These are phyloP conservation scores for Thunnus albacares DNA, from an alignment of 2,797 vertebrate species.

Conservation along the genomic window DNA sequence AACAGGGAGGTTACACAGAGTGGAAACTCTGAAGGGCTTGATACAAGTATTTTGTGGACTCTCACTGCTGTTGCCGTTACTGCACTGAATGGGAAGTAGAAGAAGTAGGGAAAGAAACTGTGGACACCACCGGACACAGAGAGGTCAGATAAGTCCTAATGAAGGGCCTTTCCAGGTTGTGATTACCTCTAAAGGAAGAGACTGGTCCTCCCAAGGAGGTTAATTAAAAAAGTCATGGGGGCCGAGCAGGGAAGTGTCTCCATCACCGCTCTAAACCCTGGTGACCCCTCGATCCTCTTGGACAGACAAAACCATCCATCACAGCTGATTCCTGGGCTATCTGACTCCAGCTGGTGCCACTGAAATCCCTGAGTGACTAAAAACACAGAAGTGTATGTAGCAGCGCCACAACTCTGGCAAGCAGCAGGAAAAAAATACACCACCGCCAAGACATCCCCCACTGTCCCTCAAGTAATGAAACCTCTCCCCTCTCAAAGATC, in stretches of 20 bases:
- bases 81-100: conserved; percentile 39
- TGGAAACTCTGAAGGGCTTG: background rate
- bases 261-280: conserved; percentile 63
- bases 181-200: conserved; percentile 70
- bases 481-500: conserved; percentile 65
- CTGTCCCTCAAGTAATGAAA: conserved; percentile 74
- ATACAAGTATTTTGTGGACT: background rate
- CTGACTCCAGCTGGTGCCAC: conserved; percentile 40
- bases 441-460: conserved; percentile 33
- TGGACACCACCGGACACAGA: conserved; percentile 29
- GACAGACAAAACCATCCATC: conserved; percentile 73
- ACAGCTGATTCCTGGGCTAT: conserved; percentile 62
- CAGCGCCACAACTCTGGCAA: conserved; percentile 63
- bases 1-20: conserved; percentile 16
- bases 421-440: conserved; percentile 34
- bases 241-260: conserved; percentile 70
- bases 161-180: conserved; percentile 64
- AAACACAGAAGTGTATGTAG: conserved; percentile 62
- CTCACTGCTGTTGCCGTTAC: conserved; percentile 36
- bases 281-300: conserved; percentile 66
- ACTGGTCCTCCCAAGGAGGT: conserved; percentile 74
- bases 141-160: conserved; percentile 74
- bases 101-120: conserved; percentile 28
- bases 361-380: conserved; percentile 66
- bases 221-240: conserved; percentile 77